phyloP scores from a whole-genome alignment of 2,113 vertebrate species.

The Callipepla squamata region DNA sequence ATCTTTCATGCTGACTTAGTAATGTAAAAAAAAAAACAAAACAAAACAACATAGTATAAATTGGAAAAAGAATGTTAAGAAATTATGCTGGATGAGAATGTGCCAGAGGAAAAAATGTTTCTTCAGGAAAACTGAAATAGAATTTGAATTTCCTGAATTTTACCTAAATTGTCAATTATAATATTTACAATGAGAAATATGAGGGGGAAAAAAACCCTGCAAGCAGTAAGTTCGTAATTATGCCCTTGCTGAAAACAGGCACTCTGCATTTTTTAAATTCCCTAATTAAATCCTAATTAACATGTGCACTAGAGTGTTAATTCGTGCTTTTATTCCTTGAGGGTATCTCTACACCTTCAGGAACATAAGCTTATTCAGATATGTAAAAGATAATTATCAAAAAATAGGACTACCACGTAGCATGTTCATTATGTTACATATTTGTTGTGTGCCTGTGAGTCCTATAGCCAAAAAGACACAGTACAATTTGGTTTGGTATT shows the following conservation, averaged over 20 bases:
- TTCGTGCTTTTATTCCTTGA: slow-evolving; percentile 76
- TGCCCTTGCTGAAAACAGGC: slow-evolving; percentile 73
- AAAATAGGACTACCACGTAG: slow-evolving; percentile 41
- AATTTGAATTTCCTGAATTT: slow-evolving; percentile 70
- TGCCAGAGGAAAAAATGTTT: slow-evolving; percentile 52
- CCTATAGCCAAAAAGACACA: background rate
- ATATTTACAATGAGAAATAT: slow-evolving; percentile 77
- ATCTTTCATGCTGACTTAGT: background rate
- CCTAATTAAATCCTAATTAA: slow-evolving; percentile 85
- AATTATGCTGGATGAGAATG: slow-evolving; percentile 11
- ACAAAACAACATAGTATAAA: background rate
- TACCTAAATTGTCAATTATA: slow-evolving; percentile 69
- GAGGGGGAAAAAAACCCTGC: slow-evolving; percentile 9
- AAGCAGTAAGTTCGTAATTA: slow-evolving; percentile 75
- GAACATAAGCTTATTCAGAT: slow-evolving; percentile 70
- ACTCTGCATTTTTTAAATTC: slow-evolving; percentile 76
- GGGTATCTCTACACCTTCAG: slow-evolving; percentile 76
- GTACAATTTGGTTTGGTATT: background rate
- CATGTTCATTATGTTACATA: slow-evolving; percentile 40
- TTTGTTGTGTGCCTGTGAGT: background rate
- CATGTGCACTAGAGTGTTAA: slow-evolving; percentile 79
- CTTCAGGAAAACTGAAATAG: slow-evolving; percentile 58
- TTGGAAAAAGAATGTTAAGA: background rate
- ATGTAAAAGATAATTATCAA: slow-evolving; percentile 78
- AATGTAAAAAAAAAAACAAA: background rate